A percentile compares a stretch with the other conserved stretches of the same genome.
Evolutionary conservation across 2,797 vertebrate genomes (phyloP).

Genomic region (Cichlasoma orientale): DNA sequence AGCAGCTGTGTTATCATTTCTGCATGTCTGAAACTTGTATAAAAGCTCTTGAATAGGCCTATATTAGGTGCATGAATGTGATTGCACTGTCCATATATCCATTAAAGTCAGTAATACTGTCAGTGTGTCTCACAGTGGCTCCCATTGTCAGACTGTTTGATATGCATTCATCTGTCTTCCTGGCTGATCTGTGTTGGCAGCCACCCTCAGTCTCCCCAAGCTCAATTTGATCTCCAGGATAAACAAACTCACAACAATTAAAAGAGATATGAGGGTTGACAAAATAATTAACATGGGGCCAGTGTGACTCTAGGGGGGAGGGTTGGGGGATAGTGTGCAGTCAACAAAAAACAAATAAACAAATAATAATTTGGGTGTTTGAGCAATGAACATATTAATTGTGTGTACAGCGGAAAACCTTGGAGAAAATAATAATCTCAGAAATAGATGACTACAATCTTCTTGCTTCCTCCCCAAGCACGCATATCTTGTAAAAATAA

Average conservation of each 20-base stretch:
- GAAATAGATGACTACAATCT: constrained; percentile 22
- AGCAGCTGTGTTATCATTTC: constrained; percentile 33
- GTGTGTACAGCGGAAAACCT: constrained; percentile 38
- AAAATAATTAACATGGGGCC: constrained; percentile 78
- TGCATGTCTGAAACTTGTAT: constrained; percentile 30
- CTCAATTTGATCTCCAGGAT: constrained; percentile 74
- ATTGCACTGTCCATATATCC: constrained; percentile 37
- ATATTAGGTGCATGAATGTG: constrained; percentile 11
- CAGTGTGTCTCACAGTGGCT: constrained; percentile 15
- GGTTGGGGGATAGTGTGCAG: constrained; percentile 27
- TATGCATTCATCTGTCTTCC: constrained; percentile 64
- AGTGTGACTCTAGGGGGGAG: constrained; percentile 45
- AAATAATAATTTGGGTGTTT: constrained; percentile 72
- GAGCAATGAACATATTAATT: constrained; percentile 67
- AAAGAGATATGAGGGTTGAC: constrained; percentile 77
- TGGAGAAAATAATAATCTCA: constrained; percentile 36
- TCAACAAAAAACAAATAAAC: constrained; percentile 70
- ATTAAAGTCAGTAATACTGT: constrained; percentile 40
- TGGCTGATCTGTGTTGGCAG: constrained; percentile 65
- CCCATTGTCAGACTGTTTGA: constrained; percentile 54
- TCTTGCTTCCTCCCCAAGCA: constrained; percentile 13
- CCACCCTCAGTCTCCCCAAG: constrained; percentile 63
- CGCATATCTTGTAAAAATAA: constrained; percentile 35
- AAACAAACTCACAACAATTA: constrained; percentile 79
- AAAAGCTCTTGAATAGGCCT: constrained; percentile 23